These are phyloP conservation scores for Ardeotis arabs DNA, from an alignment of 2,113 vertebrate species.

Conservation along the genomic window DNA sequence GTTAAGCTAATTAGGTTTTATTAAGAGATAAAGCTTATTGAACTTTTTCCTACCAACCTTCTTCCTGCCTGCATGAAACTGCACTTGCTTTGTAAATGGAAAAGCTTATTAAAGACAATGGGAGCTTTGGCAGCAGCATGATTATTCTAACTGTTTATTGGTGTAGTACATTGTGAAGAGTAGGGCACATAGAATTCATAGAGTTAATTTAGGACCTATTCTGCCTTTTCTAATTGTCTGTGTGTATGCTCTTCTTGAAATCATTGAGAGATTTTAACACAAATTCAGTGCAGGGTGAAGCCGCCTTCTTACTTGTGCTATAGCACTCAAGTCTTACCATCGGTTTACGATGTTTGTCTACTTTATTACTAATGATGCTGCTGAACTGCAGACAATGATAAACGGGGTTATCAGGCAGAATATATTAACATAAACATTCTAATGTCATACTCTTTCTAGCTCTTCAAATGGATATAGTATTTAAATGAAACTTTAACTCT, in stretches of 20 bases:
- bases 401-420: neutral
- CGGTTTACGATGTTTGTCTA: constrained; percentile 36
- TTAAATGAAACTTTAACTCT: constrained; percentile 3
- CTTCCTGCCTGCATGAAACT: neutral
- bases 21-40: neutral
- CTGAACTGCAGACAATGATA: neutral
- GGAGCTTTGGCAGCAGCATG: neutral
- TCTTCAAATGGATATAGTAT: neutral
- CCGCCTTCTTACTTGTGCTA: neutral
- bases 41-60: neutral
- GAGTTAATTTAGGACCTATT: neutral
- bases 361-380: constrained; percentile 30
- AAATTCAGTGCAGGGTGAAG: neutral
- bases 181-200: neutral
- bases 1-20: neutral
- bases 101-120: neutral
- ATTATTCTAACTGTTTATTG: neutral
- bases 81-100: neutral
- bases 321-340: neutral
- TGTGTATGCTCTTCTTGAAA: neutral
- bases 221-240: neutral
- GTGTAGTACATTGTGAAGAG: neutral
- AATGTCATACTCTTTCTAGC: neutral
- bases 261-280: neutral
- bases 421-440: neutral